These are phyloP conservation scores for Drosophila mauritiana DNA, from an alignment of 1,140 invertebrate genomes.

Conservation along the genomic window DNA sequence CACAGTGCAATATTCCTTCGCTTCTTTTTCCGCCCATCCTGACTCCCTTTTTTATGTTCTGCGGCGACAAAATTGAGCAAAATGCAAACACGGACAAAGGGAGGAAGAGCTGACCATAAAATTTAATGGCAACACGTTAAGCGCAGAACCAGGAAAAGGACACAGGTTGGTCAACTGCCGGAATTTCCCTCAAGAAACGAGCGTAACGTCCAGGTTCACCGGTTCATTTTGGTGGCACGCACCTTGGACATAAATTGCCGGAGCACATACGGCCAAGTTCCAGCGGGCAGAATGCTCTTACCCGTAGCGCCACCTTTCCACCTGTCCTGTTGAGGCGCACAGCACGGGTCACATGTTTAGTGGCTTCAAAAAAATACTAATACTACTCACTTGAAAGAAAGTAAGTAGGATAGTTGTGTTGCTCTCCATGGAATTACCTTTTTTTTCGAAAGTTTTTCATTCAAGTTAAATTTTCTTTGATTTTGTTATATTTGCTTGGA, in stretches of 20 bases:
- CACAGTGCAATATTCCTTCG: constrained; percentile 38
- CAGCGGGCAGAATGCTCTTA: constrained; percentile 19
- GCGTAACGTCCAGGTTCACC: constrained; percentile 43
- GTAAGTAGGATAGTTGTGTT: not conserved
- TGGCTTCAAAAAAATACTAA: not conserved
- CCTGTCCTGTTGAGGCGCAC: constrained; percentile 29
- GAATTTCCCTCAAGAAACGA: constrained; percentile 36
- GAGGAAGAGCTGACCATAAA: constrained; percentile 43
- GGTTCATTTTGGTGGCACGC: constrained; percentile 57
- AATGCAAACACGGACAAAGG: constrained; percentile 46
- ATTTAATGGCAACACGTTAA: constrained; percentile 58
- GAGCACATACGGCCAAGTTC: constrained; percentile 46
- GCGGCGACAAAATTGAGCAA: constrained; percentile 57
- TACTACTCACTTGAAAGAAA: too few relatives aligned
- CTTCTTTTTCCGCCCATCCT: constrained; percentile 5
- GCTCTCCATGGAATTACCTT: too few relatives aligned
- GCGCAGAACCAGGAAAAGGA: constrained; percentile 27
- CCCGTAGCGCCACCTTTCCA: constrained; percentile 12
- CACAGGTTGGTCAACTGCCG: constrained; percentile 32
- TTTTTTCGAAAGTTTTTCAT: too few relatives aligned
- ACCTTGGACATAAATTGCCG: constrained; percentile 57
- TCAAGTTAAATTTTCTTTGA: too few relatives aligned
- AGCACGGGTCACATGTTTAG: not conserved
- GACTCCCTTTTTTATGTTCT: constrained; percentile 42
- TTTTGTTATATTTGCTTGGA: too few relatives aligned